These are phyloP conservation scores for Apodemia duryi DNA, from an alignment of 2,888 invertebrate genomes.

Conservation along the genomic window DNA sequence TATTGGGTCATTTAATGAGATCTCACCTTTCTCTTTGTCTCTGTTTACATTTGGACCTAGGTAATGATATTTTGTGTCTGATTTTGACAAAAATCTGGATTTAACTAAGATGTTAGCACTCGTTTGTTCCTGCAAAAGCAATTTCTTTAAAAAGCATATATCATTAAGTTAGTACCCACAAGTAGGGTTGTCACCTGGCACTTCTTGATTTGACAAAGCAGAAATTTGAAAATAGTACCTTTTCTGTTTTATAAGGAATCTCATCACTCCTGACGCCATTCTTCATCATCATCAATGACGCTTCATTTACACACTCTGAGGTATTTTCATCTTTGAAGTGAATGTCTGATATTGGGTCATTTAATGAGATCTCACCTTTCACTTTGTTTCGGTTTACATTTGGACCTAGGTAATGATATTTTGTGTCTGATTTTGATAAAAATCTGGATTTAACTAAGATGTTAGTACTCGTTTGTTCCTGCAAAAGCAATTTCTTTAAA, in stretches of 20 bases:
- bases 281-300: background rate
- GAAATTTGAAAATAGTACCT: too few species aligned
- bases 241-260: too few species aligned
- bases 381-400: background rate
- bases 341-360: too few species aligned
- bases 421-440: slow-evolving; percentile 12
- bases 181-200: too few species aligned
- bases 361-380: background rate
- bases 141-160: too few species aligned
- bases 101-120: background rate
- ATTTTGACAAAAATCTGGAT: slow-evolving; percentile 7
- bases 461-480: background rate
- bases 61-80: slow-evolving; percentile 18
- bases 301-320: background rate
- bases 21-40: background rate
- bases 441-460: background rate
- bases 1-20: too few species aligned
- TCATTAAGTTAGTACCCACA: too few species aligned
- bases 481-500: too few species aligned
- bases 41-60: slow-evolving; percentile 7
- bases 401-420: slow-evolving; percentile 21
- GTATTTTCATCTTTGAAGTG: too few species aligned
- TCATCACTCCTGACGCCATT: background rate
- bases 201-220: too few species aligned
- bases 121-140: too few species aligned